Percentiles rank a stretch among this genome's conserved stretches.
Conservation (phyloP, 2,888 invertebrate genomes). For the Drosophila kambysellisi region DNA sequence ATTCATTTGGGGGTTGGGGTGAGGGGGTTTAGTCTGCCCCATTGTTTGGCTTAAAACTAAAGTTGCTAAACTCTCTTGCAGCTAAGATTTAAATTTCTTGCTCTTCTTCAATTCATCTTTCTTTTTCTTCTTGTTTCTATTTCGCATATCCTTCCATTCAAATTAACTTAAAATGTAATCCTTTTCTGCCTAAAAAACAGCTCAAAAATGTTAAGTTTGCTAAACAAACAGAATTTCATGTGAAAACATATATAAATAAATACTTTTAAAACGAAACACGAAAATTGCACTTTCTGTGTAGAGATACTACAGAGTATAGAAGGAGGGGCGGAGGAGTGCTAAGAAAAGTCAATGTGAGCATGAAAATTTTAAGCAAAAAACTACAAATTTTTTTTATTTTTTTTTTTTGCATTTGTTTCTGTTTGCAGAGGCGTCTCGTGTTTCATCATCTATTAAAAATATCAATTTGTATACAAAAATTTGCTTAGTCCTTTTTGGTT, state of each 20-base stretch:
- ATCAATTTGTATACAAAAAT: slow-evolving; percentile 27
- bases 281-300: slow-evolving; percentile 63
- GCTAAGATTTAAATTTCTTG: slow-evolving; percentile 49
- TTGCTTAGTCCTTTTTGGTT: slow-evolving; percentile 17
- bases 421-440: slow-evolving; percentile 27
- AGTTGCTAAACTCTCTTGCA: slow-evolving; percentile 42
- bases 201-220: slow-evolving; percentile 43
- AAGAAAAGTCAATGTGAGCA: slow-evolving; percentile 25
- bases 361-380: slow-evolving; percentile 32
- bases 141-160: slow-evolving; percentile 19
- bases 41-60: slow-evolving; percentile 42
- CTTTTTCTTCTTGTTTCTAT: slow-evolving; percentile 6
- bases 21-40: slow-evolving; percentile 20
- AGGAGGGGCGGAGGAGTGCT: slow-evolving; percentile 2
- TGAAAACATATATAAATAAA: slow-evolving; percentile 23
- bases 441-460: slow-evolving; percentile 11
- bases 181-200: slow-evolving; percentile 53
- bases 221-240: slow-evolving; percentile 33
- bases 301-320: slow-evolving; percentile 22
- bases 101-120: slow-evolving; percentile 13
- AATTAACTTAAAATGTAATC: slow-evolving; percentile 60
- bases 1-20: not conserved
- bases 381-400: slow-evolving; percentile 7
- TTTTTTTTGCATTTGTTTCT: slow-evolving; percentile 66
- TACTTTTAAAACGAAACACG: slow-evolving; percentile 21